Conservation (phyloP, 2,113 vertebrate species). For the Lanius collurio region DNA sequence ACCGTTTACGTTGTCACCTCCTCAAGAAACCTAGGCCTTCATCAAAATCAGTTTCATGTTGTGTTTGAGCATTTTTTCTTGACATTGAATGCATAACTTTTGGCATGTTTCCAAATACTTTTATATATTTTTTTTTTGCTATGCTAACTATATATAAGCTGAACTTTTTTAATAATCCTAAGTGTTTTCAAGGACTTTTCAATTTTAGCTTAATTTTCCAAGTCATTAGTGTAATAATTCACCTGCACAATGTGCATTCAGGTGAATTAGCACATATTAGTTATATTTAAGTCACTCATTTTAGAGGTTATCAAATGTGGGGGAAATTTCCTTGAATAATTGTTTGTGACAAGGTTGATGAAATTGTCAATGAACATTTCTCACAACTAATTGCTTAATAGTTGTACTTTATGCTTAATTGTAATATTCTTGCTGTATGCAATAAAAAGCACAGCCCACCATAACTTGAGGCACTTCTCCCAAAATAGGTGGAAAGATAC, state of each 20-base stretch:
- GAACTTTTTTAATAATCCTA: background rate
- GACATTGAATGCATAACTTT: background rate
- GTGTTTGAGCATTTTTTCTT: background rate
- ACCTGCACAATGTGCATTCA: background rate
- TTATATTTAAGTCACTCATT: background rate
- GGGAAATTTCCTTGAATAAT: background rate
- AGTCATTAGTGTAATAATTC: background rate
- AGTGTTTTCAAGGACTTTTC: background rate
- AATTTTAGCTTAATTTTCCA: background rate
- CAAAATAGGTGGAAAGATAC: accelerated
- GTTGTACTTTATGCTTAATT: background rate
- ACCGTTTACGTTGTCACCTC: background rate
- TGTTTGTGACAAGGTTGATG: background rate
- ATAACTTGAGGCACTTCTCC: background rate
- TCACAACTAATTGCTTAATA: background rate
- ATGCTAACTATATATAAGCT: background rate
- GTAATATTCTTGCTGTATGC: background rate
- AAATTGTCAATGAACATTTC: background rate
- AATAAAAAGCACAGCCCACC: background rate
- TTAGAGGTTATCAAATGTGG: background rate
- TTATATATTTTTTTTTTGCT: background rate
- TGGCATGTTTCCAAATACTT: background rate
- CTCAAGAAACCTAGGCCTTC: background rate
- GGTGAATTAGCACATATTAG: background rate
- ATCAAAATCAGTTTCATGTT: background rate